These are phyloP conservation scores for Operophtera brumata DNA, from an alignment of 2,888 invertebrate genomes.

Conservation along the genomic window DNA sequence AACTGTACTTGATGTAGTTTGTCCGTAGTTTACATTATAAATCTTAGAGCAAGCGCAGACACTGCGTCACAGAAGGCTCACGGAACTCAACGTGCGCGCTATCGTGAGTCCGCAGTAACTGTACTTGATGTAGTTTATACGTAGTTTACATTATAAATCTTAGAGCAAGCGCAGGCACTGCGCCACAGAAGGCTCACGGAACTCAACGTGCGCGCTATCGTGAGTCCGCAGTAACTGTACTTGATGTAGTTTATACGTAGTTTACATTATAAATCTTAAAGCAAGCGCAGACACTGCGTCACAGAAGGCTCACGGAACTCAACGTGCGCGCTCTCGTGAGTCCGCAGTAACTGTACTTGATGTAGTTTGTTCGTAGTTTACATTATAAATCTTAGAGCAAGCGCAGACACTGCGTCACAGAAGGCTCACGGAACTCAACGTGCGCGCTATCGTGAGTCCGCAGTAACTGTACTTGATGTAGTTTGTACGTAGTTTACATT, in stretches of 20 bases:
- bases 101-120: slow-evolving; percentile 58
- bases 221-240: slow-evolving; percentile 51
- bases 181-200: slow-evolving; percentile 70
- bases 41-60: slow-evolving; percentile 64
- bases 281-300: slow-evolving; percentile 64
- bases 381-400: slow-evolving; percentile 62
- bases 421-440: slow-evolving; percentile 71
- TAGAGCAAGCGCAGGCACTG: slow-evolving; percentile 63
- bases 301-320: slow-evolving; percentile 70
- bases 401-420: slow-evolving; percentile 68
- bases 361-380: no score
- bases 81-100: slow-evolving; percentile 72
- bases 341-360: slow-evolving; percentile 31
- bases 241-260: no score
- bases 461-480: no score
- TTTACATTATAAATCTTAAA: slow-evolving; percentile 64
- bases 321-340: slow-evolving; percentile 74
- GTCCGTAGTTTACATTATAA: no score
- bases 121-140: no score
- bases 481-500: no score
- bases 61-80: slow-evolving; percentile 66
- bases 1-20: no score
- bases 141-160: no score
- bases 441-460: slow-evolving; percentile 68
- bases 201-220: slow-evolving; percentile 71